A percentile compares a stretch with the other conserved stretches of the same genome.
These are phyloP conservation scores for Colossoma macropomum DNA, from an alignment of 2,113 vertebrate species.

Conservation along the genomic window DNA sequence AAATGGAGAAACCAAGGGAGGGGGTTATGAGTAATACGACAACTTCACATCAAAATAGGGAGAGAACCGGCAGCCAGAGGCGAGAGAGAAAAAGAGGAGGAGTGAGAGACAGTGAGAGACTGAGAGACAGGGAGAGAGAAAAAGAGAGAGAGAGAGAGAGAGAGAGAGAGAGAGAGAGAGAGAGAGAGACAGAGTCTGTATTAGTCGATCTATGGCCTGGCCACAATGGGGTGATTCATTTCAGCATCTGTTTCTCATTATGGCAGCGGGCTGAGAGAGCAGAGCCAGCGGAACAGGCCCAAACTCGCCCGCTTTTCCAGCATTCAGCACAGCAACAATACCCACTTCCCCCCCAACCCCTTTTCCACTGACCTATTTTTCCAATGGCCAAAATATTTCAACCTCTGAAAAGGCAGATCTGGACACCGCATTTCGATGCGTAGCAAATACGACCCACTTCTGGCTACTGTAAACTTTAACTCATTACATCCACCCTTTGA, in stretches of 20 bases:
- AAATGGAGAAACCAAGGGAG: conserved; percentile 33
- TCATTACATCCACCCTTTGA: neutral
- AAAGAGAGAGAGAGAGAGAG: conserved; percentile 41
- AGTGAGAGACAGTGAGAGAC: neutral
- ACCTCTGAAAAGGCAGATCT: conserved; percentile 46
- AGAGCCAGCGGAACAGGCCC: conserved; percentile 75
- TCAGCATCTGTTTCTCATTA: conserved; percentile 83
- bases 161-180: conserved; percentile 23
- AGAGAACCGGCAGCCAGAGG: neutral
- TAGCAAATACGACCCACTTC: neutral
- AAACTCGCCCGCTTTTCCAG: conserved; percentile 75
- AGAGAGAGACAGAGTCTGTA: conserved; percentile 53
- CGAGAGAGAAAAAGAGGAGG: conserved; percentile 37
- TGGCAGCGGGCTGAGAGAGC: conserved; percentile 64
- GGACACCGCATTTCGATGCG: conserved; percentile 3
- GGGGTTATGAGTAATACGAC: neutral
- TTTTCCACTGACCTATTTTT: conserved; percentile 82
- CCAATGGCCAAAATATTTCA: conserved; percentile 57
- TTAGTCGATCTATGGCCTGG: conserved; percentile 52
- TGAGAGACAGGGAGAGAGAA: conserved; percentile 20
- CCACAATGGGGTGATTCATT: conserved; percentile 84
- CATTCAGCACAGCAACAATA: conserved; percentile 75
- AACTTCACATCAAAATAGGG: neutral
- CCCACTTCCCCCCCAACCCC: conserved; percentile 65
- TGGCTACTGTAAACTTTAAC: conserved; percentile 4